phyloP scores from a whole-genome alignment of 2,113 vertebrate genomes.

The Raja brachyura region DNA sequence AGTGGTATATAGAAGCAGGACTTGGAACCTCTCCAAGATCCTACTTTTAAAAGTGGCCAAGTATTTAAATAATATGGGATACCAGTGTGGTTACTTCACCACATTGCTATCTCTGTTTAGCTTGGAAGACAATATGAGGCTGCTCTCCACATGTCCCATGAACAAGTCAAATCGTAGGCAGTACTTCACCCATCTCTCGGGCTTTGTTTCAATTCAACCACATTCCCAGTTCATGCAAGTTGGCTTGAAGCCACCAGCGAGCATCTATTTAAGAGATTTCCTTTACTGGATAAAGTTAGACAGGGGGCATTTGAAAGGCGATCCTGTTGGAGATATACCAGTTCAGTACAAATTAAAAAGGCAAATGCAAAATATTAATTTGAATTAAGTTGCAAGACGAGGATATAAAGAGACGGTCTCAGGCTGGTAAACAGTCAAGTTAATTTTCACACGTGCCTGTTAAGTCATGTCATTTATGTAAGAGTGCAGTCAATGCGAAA shows the following conservation, averaged over 20 bases:
- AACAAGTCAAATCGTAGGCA: background rate
- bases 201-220: background rate
- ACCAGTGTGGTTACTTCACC: conserved; percentile 15
- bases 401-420: background rate
- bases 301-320: background rate
- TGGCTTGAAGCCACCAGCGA: background rate
- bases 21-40: conserved; percentile 15
- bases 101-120: background rate
- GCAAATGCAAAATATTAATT: background rate
- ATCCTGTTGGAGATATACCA: background rate
- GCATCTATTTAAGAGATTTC: background rate
- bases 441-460: background rate
- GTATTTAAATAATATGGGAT: conserved; percentile 19
- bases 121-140: background rate
- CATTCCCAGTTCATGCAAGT: background rate
- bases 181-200: background rate
- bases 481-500: background rate
- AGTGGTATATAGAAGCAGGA: background rate
- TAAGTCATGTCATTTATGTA: background rate
- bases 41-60: conserved; percentile 4
- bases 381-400: background rate
- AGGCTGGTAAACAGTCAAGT: background rate
- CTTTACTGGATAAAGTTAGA: conserved; percentile 2
- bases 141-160: too few relatives aligned
- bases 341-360: background rate